Evolutionary conservation across 2,797 vertebrate genomes (phyloP), one percentile per base, ranked within the genome.

Genomic region (Tachyglossus aculeatus): DNA sequence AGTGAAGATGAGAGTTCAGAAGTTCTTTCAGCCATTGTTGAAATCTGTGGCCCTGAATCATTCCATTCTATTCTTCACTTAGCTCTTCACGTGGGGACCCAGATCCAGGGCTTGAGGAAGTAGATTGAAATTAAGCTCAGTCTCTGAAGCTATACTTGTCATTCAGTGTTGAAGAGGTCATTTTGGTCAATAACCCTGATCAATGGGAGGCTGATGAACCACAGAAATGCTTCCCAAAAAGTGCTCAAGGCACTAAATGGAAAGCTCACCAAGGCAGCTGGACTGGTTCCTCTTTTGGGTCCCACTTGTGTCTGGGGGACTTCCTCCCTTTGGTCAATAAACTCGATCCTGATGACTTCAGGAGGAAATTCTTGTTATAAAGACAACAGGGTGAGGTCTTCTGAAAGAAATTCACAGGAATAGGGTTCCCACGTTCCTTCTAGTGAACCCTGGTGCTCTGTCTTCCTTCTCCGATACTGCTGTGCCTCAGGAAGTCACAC

Each of bases 161-260:
- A 50, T 44, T 27, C 24, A 6, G 19, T 7, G 2, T 11, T 66
- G 39, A 56, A 29, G 9, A 51, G 31, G 25, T 37, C 39, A 72
- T 36, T 21, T 10, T 29, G 27, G 33, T 44, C 50, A 59, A 55
- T 6, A 16, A 4, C n/a, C 37, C 24, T 70, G 34, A 22, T 60
- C 67, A 34, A 52, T 18, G 9, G 71, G 21, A 67, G 12, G 38
- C 39, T 50, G 11, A 10, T 37, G 25, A 77, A 25, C 53, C 59
- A 58, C 69, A 64, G 51, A 71, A 71, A 61, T 53, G 69, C 60
- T 78, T 77, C 63, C 54, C 60, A 2, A 33, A 66, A 78, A 72
- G 47, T 47, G 34, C 56, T 24, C 2, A 3, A 44, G 29, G 10
- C 45, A 60, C 18, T 5, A 34, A 43, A 45, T n/a, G 19, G 32